Evolutionary conservation across 2,888 invertebrate species (phyloP).

Genomic region (Baronia brevicornis): DNA sequence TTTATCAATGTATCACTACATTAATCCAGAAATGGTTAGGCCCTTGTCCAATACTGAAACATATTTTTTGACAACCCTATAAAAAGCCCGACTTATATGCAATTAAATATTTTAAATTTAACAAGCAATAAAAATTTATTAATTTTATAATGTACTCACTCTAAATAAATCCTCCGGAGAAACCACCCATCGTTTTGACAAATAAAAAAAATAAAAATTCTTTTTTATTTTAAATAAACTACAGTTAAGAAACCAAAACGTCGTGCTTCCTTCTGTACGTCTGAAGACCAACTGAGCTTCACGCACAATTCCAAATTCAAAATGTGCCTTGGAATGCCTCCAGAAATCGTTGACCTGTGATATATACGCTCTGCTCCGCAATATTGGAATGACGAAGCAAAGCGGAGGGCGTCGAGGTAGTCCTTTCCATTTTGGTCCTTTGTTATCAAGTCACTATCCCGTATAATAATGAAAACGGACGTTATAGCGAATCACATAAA

Average conservation of each 20-base stretch:
- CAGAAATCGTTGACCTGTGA: conserved; percentile 39
- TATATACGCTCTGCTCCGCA: conserved; percentile 34
- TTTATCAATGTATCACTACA: too few relatives aligned
- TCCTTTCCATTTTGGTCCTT: conserved; percentile 28
- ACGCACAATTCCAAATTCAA: conserved; percentile 26
- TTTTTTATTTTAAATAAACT: conserved; percentile 2
- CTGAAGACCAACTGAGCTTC: conserved; percentile 34
- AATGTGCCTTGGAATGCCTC: conserved; percentile 30
- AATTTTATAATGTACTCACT: conserved; percentile 8
- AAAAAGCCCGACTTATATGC: too few relatives aligned
- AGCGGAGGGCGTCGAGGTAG: conserved; percentile 27
- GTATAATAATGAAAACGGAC: conserved; percentile 8
- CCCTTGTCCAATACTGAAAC: too few relatives aligned
- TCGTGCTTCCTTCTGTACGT: conserved; percentile 27
- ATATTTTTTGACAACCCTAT: too few relatives aligned
- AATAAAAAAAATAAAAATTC: conserved; percentile 2
- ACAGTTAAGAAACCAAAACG: conserved; percentile 13
- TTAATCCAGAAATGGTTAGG: too few relatives aligned
- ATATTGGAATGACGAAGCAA: conserved; percentile 28
- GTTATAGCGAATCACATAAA: neutral
- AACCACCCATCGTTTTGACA: conserved; percentile 5
- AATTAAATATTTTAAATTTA: conserved; percentile 30
- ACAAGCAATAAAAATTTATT: conserved; percentile 10
- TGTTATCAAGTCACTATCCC: conserved; percentile 35
- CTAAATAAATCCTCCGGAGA: conserved; percentile 1